phyloP scores from a whole-genome alignment of 2,113 vertebrate genomes.

The Alectura lathami region DNA sequence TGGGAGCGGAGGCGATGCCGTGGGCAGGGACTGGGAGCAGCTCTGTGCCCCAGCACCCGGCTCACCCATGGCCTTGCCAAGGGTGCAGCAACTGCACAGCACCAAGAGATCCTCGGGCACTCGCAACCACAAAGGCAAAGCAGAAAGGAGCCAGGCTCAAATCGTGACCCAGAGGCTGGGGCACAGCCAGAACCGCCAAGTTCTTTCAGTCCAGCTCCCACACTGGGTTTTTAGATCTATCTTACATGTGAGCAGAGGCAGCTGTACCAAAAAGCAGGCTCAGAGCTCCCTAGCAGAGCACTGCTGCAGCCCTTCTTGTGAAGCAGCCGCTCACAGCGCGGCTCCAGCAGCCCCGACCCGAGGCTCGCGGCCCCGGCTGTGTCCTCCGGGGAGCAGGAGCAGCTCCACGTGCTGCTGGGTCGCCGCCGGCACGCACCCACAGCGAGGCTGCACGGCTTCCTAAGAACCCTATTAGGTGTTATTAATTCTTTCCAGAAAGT shows the following conservation, averaged over 20 bases:
- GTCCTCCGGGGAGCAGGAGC: not conserved
- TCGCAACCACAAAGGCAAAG: not conserved
- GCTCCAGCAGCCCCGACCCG: too few species aligned
- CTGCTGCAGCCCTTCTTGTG: too few species aligned
- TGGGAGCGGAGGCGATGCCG: fast-evolving
- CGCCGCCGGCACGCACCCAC: not conserved
- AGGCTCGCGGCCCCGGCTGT: not conserved
- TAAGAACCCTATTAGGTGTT: not conserved
- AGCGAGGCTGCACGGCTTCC: fast-evolving
- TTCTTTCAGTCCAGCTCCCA: not conserved
- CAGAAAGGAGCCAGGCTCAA: not conserved
- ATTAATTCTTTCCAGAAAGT: constrained; percentile 4
- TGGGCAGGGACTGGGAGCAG: not conserved
- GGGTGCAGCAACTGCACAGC: not conserved
- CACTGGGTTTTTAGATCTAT: not conserved
- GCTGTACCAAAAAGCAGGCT: fast-evolving
- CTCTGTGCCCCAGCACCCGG: fast-evolving
- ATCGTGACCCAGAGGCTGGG: not conserved
- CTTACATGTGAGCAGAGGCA: not conserved
- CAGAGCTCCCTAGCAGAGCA: fast-evolving
- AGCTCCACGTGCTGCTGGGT: fast-evolving
- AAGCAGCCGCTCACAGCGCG: fast-evolving
- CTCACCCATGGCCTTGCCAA: fast-evolving
- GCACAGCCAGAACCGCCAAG: not conserved
- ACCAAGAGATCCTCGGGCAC: fast-evolving